These are phyloP conservation scores for Clamator glandarius DNA, from an alignment of 2,797 vertebrate genomes.

Conservation along the genomic window DNA sequence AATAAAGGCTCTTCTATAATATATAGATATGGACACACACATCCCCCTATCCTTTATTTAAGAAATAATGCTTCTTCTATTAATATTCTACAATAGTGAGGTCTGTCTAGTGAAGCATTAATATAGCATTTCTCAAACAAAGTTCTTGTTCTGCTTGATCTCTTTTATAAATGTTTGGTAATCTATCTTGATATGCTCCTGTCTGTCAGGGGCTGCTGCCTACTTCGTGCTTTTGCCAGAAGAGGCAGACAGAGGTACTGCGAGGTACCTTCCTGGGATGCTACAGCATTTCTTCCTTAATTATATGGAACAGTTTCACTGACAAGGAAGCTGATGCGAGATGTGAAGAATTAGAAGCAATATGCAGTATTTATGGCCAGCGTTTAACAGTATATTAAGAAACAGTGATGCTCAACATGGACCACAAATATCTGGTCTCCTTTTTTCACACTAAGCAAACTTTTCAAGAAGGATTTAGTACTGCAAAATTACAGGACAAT, in stretches of 20 bases:
- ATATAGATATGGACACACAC: neutral
- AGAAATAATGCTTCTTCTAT: constrained; percentile 18
- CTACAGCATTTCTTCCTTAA: neutral
- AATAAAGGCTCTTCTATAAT: neutral
- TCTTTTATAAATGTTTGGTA: constrained; percentile 30
- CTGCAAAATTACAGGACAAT: neutral
- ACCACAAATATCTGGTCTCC: neutral
- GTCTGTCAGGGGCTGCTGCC: constrained; percentile 40
- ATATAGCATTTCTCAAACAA: constrained; percentile 43
- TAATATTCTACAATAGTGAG: neutral
- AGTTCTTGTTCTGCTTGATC: constrained; percentile 56
- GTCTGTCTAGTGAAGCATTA: constrained; percentile 32
- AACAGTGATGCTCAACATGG: fast-evolving
- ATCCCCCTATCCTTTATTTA: neutral
- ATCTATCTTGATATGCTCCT: constrained; percentile 42
- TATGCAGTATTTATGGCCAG: neutral
- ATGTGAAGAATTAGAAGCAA: neutral
- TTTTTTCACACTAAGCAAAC: neutral
- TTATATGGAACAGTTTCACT: neutral
- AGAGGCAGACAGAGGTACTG: neutral
- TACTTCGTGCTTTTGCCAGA: neutral
- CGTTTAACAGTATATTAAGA: neutral
- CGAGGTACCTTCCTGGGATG: neutral
- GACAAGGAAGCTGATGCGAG: neutral
- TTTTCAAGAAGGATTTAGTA: neutral